Evolutionary conservation across 1,140 invertebrate genomes (phyloP).

Genomic region (Euura saliciscinereae): DNA sequence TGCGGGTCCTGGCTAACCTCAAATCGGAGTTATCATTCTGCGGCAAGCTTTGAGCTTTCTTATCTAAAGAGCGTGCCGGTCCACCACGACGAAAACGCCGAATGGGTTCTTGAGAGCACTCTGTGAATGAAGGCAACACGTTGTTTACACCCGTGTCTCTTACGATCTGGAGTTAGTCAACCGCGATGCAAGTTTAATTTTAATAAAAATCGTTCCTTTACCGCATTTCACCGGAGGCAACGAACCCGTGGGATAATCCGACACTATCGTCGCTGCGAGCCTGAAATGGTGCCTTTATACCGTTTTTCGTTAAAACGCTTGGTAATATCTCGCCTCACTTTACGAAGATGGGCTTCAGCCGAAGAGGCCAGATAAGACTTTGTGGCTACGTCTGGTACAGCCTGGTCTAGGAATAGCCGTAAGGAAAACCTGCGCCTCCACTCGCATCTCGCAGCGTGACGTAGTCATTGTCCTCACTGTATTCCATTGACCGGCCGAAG

Average conservation of each 20-base stretch:
- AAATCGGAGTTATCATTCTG: conserved; percentile 40
- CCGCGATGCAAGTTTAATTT: too few relatives aligned
- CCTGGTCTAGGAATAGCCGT: not conserved
- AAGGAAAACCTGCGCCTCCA: not conserved
- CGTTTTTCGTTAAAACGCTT: not conserved
- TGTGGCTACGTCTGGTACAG: not conserved
- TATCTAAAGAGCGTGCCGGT: conserved; percentile 40
- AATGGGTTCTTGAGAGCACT: too few relatives aligned
- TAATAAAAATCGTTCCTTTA: too few relatives aligned
- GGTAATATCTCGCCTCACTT: conserved; percentile 1
- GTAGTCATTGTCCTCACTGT: not conserved
- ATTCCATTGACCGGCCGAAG: not conserved
- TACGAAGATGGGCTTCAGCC: not conserved
- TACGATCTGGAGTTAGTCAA: too few relatives aligned
- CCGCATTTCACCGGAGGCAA: not conserved
- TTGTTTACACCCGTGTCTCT: too few relatives aligned
- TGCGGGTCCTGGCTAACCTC: not conserved
- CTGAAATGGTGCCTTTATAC: not conserved
- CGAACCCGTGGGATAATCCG: conserved; percentile 1
- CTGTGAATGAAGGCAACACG: too few relatives aligned
- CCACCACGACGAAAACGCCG: too few relatives aligned
- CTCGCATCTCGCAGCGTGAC: not conserved
- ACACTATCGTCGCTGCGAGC: not conserved
- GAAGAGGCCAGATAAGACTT: not conserved
- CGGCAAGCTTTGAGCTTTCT: conserved; percentile 45